Percentiles rank a stretch among this genome's conserved stretches.
Evolutionary conservation across 1,140 invertebrate genomes (phyloP).

Genomic region (Papilio polytes): DNA sequence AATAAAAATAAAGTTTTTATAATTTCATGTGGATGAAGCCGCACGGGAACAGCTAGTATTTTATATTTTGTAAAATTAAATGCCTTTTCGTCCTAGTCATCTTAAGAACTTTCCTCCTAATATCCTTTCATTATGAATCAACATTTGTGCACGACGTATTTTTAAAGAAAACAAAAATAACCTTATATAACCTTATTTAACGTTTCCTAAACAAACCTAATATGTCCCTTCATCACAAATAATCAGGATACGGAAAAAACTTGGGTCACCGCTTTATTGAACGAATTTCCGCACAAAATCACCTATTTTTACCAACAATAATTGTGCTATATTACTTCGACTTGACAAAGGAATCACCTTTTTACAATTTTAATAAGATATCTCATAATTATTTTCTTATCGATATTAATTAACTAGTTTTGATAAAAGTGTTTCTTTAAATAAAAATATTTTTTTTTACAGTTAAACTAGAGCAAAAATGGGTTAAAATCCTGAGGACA

Average conservation of each 20-base stretch:
- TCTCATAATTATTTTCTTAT: too few species aligned
- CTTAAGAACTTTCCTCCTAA: neutral
- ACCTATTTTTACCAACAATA: neutral
- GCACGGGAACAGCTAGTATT: too few species aligned
- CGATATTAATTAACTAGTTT: too few species aligned
- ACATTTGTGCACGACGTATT: neutral
- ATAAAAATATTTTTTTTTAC: too few species aligned
- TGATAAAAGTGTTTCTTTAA: too few species aligned
- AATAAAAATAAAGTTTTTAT: too few species aligned
- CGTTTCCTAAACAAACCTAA: constrained; percentile 16
- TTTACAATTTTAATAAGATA: too few species aligned
- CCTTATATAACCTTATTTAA: neutral
- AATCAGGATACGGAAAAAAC: neutral
- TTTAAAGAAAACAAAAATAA: constrained; percentile 10
- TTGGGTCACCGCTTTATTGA: constrained; percentile 8
- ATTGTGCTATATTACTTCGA: neutral
- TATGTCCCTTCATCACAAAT: constrained; percentile 15
- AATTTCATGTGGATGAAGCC: too few species aligned
- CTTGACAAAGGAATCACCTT: too few species aligned
- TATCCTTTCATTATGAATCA: neutral
- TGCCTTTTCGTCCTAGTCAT: neutral
- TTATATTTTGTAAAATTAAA: neutral
- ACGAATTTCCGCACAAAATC: neutral
- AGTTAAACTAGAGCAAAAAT: too few species aligned
- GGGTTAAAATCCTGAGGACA: too few species aligned